Base-by-base conservation (phyloP, 2,113 vertebrate genomes). In the Pholis gunnellus region DNA sequence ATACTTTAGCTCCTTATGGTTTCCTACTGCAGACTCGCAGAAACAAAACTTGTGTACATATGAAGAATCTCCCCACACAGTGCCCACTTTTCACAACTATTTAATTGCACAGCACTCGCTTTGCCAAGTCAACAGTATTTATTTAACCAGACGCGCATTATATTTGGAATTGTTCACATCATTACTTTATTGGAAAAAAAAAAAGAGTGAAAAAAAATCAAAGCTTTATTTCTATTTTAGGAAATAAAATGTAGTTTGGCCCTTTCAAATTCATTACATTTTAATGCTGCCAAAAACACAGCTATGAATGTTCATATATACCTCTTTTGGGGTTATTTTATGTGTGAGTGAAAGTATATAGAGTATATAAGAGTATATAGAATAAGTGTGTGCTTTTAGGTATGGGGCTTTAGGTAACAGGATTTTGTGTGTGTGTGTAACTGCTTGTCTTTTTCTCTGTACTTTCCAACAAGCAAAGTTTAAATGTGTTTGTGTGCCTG, bases 131-230 rank as follows among this genome's bases (percentile, higher is more conserved):
- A 67, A 66, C 25, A 6, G 13, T 50, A 40, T 54, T 79, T 84
- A 46, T 69, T 69, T 44, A 63, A 38, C 22, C 22, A 29, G 11
- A 59, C 22, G 66, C 59, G 29, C 9, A 9, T 27, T 66, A 6
- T 50, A 34, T 40, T 34, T 74, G 42, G 18, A 31, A 50, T 15
- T 42, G 52, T 75, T 65, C n/a, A 65, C 25, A 82, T 64, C 25
- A 71, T 56, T 48, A 64, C 15, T 69, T 54, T n/a, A 64, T 40
- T 64, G 34, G 61, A 1, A 18, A 18, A 6, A 48, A 54, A 17
- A n/a, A 60, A 57, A 0, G 18, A 34, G 6, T 7, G 27, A 11
- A 11, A 38, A n/a, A n/a, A 10, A 22, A 5, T 3, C 17, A 2
- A 42, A 54, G n/a, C 10, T 38, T 64, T 25, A 20, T 54, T 57